A percentile compares a stretch with the other conserved stretches of the same genome.
phyloP scores from a whole-genome alignment of 2,888 invertebrate species.

The Standfussiana lucernea region DNA sequence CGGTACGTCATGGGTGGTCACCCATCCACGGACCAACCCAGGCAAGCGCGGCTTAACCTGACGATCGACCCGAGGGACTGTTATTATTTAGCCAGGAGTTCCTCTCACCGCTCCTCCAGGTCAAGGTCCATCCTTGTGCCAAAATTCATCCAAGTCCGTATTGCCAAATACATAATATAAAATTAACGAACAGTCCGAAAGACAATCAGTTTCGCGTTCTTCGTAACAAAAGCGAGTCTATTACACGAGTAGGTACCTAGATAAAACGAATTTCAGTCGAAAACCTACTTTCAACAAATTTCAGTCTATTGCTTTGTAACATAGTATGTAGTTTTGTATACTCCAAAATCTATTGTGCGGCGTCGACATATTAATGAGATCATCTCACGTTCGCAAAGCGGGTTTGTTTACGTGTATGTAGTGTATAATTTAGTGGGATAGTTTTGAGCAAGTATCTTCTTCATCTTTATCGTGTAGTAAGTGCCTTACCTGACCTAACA shows the following conservation, averaged over 20 bases:
- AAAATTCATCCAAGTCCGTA: background rate
- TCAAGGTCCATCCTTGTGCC: background rate
- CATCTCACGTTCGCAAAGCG: background rate
- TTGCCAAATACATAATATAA: too few species aligned
- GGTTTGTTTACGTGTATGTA: background rate
- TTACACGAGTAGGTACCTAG: background rate
- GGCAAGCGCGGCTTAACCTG: too few species aligned
- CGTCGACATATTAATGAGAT: conserved; percentile 35
- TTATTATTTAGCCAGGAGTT: too few species aligned
- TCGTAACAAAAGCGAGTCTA: background rate
- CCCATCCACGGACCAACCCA: too few species aligned
- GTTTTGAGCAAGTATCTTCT: conserved; percentile 1
- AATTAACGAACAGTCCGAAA: background rate
- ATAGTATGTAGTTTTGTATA: conserved; percentile 1
- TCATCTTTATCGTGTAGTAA: too few species aligned
- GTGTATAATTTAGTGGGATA: background rate
- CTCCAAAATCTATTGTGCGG: conserved; percentile 15
- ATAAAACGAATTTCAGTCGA: conserved; percentile 14
- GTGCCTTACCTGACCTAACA: too few species aligned
- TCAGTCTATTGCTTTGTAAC: background rate
- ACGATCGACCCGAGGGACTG: too few species aligned
- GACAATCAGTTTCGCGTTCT: background rate
- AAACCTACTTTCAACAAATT: conserved; percentile 18
- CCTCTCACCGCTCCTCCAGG: too few species aligned
- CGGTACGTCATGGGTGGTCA: too few species aligned